phyloP scores from a whole-genome alignment of 2,797 vertebrate species.

The Leptatherina wallacei region DNA sequence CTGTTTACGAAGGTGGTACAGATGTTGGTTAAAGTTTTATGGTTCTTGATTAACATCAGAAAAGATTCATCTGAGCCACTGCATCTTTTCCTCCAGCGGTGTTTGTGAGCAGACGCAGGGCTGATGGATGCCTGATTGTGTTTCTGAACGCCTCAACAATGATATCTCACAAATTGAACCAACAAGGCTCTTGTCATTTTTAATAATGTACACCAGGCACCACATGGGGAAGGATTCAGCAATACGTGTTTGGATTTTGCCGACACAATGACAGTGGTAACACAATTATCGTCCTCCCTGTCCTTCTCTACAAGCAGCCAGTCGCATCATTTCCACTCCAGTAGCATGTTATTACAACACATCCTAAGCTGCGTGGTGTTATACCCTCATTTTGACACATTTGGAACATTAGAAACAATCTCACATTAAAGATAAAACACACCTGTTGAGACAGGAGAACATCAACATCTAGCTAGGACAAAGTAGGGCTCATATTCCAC shows the following conservation, averaged over 20 bases:
- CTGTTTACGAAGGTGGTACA: constrained; percentile 60
- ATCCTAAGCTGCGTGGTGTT: constrained; percentile 4
- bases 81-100: constrained; percentile 9
- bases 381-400: constrained; percentile 34
- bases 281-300: constrained; percentile 39
- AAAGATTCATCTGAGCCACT: constrained; percentile 42
- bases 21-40: constrained; percentile 72
- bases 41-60: constrained; percentile 56
- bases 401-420: constrained; percentile 33
- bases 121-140: constrained; percentile 43
- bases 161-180: constrained; percentile 61
- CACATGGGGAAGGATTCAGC: constrained; percentile 28
- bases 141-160: constrained; percentile 35
- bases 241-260: constrained; percentile 26
- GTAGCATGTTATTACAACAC: constrained; percentile 20
- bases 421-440: constrained; percentile 53
- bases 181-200: constrained; percentile 67
- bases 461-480: constrained; percentile 19
- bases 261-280: constrained; percentile 32
- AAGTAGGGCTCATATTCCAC: constrained; percentile 21
- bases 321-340: constrained; percentile 51
- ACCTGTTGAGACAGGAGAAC: constrained; percentile 41
- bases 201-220: constrained; percentile 60
- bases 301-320: constrained; percentile 31
- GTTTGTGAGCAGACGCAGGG: constrained; percentile 6